phyloP scores from a whole-genome alignment of 2,888 invertebrate genomes.

The Osedax fenrisi region DNA sequence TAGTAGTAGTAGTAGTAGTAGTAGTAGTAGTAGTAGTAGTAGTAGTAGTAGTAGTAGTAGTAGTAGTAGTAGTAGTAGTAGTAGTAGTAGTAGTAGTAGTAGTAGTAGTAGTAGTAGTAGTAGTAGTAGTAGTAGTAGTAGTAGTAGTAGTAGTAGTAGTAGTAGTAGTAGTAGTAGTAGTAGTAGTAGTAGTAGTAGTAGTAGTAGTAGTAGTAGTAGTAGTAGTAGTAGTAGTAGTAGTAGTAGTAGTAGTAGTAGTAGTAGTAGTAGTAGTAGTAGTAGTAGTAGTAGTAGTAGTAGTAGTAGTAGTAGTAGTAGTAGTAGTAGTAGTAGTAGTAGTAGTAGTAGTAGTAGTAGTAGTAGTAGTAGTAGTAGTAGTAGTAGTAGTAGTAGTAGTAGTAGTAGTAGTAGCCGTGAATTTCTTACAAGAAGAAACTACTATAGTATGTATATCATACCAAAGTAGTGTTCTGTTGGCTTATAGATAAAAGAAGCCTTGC shows the following conservation, averaged over 20 bases:
- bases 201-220: background rate
- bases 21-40: conserved; percentile 13
- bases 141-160: conserved; percentile 4
- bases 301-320: conserved; percentile 16
- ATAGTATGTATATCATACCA: too few relatives aligned
- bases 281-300: background rate
- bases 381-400: conserved; percentile 16
- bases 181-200: background rate
- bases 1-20: conserved; percentile 13
- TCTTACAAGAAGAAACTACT: too few relatives aligned
- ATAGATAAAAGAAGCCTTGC: too few relatives aligned
- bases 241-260: background rate
- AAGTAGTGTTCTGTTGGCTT: too few relatives aligned
- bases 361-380: background rate
- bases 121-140: conserved; percentile 16
- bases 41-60: conserved; percentile 5
- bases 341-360: background rate
- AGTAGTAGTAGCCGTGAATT: conserved; percentile 16
- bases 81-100: conserved; percentile 16
- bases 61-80: conserved; percentile 16
- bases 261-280: background rate
- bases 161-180: background rate
- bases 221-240: background rate
- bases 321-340: conserved; percentile 9
- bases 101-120: conserved; percentile 16